A percentile compares a stretch with the other conserved stretches of the same genome.
These are phyloP conservation scores for Thecophora atra DNA, from an alignment of 2,888 invertebrate genomes.

Conservation along the genomic window DNA sequence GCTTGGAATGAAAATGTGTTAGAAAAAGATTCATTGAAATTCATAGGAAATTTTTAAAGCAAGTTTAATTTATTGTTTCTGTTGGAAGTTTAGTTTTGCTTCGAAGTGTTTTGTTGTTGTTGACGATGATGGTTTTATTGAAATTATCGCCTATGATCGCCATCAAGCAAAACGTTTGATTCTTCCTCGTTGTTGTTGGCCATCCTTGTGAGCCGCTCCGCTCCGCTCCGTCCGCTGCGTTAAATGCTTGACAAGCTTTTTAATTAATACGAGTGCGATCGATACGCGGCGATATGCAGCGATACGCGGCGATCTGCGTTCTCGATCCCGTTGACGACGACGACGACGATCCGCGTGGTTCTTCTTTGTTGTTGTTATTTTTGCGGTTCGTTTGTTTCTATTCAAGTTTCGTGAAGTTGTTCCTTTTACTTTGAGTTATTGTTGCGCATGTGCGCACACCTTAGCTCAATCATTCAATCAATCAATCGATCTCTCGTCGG, in stretches of 20 bases:
- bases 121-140: too few relatives aligned
- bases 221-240: neutral
- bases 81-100: neutral
- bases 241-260: conserved; percentile 33
- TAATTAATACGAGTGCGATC: conserved; percentile 36
- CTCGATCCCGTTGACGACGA: conserved; percentile 22
- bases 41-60: conserved; percentile 5
- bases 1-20: too few relatives aligned
- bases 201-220: neutral
- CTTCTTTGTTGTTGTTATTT: neutral
- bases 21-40: neutral
- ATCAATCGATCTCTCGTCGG: neutral
- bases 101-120: too few relatives aligned
- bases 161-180: conserved; percentile 3
- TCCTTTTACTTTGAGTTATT: conserved; percentile 12
- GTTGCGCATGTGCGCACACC: conserved; percentile 26
- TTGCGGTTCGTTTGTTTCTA: conserved; percentile 34
- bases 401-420: neutral
- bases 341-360: neutral
- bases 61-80: neutral
- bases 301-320: conserved; percentile 3
- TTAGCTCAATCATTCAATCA: conserved; percentile 11
- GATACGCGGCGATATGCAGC: conserved; percentile 26
- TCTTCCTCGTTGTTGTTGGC: conserved; percentile 5
- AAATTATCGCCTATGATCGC: conserved; percentile 4